Evolutionary conservation across 2,888 invertebrate species (phyloP).

Genomic region (Drosophila meridionalis): DNA sequence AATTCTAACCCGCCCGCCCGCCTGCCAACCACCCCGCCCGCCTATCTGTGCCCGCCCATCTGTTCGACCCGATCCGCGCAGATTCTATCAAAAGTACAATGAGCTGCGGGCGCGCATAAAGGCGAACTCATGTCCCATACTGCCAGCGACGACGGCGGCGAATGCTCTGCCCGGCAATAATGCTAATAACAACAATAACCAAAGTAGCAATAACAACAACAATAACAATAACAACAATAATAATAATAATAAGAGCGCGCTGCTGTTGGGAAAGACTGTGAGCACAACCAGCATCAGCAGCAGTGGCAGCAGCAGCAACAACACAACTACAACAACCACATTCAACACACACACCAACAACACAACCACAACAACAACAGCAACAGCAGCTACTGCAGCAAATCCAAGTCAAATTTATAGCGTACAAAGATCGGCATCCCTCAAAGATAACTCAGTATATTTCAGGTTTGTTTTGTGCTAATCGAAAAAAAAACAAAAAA

Average conservation of each 20-base stretch:
- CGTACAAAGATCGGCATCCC: conserved; percentile 87
- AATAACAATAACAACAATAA: conserved; percentile 61
- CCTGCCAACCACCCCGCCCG: conserved; percentile 17
- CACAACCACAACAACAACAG: conserved; percentile 60
- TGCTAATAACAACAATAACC: conserved; percentile 80
- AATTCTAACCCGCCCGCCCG: conserved; percentile 53
- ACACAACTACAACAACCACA: conserved; percentile 46
- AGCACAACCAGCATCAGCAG: conserved; percentile 52
- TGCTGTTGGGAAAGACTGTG: conserved; percentile 63
- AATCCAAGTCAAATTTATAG: conserved; percentile 86
- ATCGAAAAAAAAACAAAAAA: background rate
- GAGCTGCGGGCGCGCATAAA: conserved; percentile 95
- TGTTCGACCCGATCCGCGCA: conserved; percentile 78
- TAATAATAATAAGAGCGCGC: conserved; percentile 67
- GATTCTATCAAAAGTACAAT: conserved; percentile 95
- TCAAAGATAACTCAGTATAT: conserved; percentile 86
- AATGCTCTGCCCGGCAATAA: conserved; percentile 60
- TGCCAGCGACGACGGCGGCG: conserved; percentile 86
- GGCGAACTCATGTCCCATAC: conserved; percentile 92
- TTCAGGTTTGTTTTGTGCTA: conserved; percentile 85
- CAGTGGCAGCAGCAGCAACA: conserved; percentile 43
- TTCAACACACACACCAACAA: conserved; percentile 64
- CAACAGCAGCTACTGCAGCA: conserved; percentile 76
- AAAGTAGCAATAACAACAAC: conserved; percentile 74
- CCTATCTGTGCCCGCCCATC: conserved; percentile 17